Percentiles rank a stretch among this genome's conserved stretches.
Conservation (phyloP, 1,140 invertebrate genomes). For the Aporrectodea caliginosa region DNA sequence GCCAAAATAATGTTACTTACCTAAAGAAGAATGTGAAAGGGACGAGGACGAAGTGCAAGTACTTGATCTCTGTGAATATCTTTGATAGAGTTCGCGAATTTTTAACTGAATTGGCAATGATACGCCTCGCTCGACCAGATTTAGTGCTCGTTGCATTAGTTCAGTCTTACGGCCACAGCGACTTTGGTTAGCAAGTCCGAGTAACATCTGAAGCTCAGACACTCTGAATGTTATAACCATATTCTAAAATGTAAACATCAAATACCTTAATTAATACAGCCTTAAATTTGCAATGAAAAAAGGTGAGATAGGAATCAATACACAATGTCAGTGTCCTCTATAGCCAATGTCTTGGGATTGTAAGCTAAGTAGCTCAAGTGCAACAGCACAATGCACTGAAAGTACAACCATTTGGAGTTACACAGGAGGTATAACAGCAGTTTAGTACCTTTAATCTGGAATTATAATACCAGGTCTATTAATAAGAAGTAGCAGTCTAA, state of each 20-base stretch:
- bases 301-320: no score
- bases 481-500: no score
- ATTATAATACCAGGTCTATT: no score
- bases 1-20: no score
- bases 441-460: no score
- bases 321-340: no score
- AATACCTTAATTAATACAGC: background rate
- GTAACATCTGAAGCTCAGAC: constrained; percentile 75
- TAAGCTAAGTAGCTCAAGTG: no score
- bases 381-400: no score
- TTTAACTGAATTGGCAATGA: constrained; percentile 71
- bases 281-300: background rate
- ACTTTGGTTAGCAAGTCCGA: constrained; percentile 78
- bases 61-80: constrained; percentile 1
- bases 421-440: no score
- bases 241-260: constrained; percentile 47
- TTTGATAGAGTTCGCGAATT: constrained; percentile 73
- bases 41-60: background rate
- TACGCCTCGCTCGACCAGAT: constrained; percentile 70
- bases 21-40: background rate
- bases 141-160: constrained; percentile 69
- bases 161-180: constrained; percentile 82
- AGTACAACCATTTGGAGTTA: no score
- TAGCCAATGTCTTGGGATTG: no score
- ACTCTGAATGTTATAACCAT: constrained; percentile 80